phyloP scores from a whole-genome alignment of 2,113 vertebrate species.

The Pseudolaguvia tuberculata region DNA sequence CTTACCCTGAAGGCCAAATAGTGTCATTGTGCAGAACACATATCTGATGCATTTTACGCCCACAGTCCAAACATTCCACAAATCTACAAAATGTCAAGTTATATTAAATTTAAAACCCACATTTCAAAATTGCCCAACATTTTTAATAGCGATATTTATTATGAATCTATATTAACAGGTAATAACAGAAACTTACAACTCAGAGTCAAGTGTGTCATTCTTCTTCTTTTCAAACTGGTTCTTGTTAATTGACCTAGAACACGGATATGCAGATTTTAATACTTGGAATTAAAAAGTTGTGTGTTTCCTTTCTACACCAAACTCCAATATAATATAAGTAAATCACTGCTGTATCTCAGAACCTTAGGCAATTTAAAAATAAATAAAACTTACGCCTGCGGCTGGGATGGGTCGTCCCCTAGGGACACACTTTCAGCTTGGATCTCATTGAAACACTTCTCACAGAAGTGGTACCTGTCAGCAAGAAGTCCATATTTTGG shows the following conservation, averaged over 20 bases:
- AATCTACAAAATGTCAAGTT: slow-evolving; percentile 67
- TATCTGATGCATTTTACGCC: slow-evolving; percentile 98
- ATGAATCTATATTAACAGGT: neutral
- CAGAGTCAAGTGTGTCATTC: slow-evolving; percentile 96
- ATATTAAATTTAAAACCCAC: neutral
- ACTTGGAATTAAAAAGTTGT: neutral
- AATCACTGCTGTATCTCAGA: neutral
- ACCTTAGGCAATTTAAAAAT: neutral
- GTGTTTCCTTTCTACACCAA: neutral
- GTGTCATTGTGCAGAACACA: slow-evolving; percentile 94
- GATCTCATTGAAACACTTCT: slow-evolving; percentile 99
- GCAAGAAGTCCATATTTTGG: slow-evolving; percentile 98
- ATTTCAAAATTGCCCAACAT: too few relatives aligned
- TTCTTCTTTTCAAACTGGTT: slow-evolving; percentile 98
- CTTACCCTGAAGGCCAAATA: slow-evolving; percentile 94
- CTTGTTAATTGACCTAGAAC: slow-evolving; percentile 91
- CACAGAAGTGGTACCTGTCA: slow-evolving; percentile 99
- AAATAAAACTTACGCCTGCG: slow-evolving; percentile 86
- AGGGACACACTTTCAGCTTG: slow-evolving; percentile 97
- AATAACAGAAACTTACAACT: slow-evolving; percentile 78
- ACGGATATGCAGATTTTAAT: neutral
- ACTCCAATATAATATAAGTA: too few relatives aligned
- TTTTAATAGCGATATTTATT: too few relatives aligned
- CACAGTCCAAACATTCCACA: slow-evolving; percentile 96
- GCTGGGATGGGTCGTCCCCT: slow-evolving; percentile 96